Base-by-base conservation (phyloP, 2,797 vertebrate genomes). In the Muraenolepis orangiensis region DNA sequence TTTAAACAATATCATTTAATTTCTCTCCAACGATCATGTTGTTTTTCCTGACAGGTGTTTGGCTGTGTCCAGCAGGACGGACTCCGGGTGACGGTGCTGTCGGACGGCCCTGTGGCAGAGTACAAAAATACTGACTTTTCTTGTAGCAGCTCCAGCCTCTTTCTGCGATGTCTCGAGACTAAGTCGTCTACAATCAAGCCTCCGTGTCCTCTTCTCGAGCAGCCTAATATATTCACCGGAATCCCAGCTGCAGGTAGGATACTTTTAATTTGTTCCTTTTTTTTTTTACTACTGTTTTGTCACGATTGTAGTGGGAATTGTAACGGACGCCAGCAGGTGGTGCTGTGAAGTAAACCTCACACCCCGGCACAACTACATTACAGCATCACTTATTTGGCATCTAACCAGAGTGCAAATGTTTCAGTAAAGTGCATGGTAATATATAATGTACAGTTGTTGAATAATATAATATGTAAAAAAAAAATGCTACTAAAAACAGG, bases 181-280 rank as follows among this genome's bases (percentile, higher is more conserved):
- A 84, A 80, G 40, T 78, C 81, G 7, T 95, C 92, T 87, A 85
- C 82, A 23, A 92, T 91, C 6, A 74, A 57, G 6, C 57, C 88
- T 0, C 91, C 85, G 74, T 97, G 96, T 78, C 86, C 88, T 0
- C 85, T 94, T n/a, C 92, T 99, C 76, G 97, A 98, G 75, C 97
- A 96, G 8, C 98, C 98, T 1, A 99, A 99, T 83, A 96, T 99
- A 0, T 82, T 94, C 3, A 94, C 94, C 16, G 96, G 95, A 36
- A 95, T 98, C 28, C 92, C 96, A 46, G 97, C 97, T 36, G 96
- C 97, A 93, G 97, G 98, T 99, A 91, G 46, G 57, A 2, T 11
- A 64, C 42, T 23, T 31, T 13, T 34, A 6, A 2, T 28, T 36
- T 31, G 34, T 30, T 68, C 28, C 31, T n/a, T n/a, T n/a, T n/a